A percentile compares a stretch with the other conserved stretches of the same genome.
Conservation (phyloP, 2,797 vertebrate species). For the Hylomyscus alleni region DNA sequence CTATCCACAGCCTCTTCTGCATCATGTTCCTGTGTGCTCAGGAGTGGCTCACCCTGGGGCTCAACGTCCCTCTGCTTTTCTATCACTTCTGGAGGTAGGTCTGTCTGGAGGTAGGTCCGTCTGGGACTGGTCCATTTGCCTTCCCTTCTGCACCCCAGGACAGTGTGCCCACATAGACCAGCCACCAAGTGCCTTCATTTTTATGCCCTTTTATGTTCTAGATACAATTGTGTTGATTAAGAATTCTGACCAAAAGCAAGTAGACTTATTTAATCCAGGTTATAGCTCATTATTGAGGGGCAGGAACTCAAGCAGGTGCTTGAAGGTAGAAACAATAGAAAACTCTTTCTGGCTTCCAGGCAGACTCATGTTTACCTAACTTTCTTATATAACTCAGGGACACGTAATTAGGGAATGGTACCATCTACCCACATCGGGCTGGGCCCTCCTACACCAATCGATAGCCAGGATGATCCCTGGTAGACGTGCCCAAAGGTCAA, state of each 20-base stretch:
- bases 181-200: not conserved
- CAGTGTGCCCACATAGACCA: accelerated
- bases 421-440: not conserved
- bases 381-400: not conserved
- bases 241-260: not conserved
- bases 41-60: constrained; percentile 97
- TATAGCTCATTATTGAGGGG: not conserved
- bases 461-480: too few species aligned
- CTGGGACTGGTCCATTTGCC: not conserved
- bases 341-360: not conserved
- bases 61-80: constrained; percentile 97
- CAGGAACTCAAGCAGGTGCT: not conserved
- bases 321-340: not conserved
- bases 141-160: not conserved
- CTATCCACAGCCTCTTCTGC: constrained; percentile 98
- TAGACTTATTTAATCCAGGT: not conserved
- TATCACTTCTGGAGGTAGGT: constrained; percentile 99
- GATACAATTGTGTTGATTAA: not conserved
- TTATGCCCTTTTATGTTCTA: not conserved
- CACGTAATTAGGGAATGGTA: not conserved
- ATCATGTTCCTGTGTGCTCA: constrained; percentile 99
- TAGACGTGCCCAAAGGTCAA: not conserved
- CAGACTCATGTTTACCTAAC: not conserved
- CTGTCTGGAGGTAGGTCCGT: constrained; percentile 92
- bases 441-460: not conserved